A percentile compares a stretch with the other conserved stretches of the same genome.
Evolutionary conservation across 2,797 vertebrate species (phyloP).

Genomic region (Urophycis tenuis): DNA sequence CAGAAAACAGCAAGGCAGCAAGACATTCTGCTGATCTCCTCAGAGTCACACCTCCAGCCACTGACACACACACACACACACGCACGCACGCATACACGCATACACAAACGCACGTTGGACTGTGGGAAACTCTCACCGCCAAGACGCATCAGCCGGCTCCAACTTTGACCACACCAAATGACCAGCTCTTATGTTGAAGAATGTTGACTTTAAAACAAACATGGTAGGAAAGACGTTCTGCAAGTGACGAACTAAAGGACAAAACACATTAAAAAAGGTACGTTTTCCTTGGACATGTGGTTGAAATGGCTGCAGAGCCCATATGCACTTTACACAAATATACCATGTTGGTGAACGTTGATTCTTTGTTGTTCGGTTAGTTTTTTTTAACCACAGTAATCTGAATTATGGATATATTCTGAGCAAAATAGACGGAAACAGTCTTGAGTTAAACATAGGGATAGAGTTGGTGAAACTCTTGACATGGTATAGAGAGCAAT

Average conservation of each 20-base stretch:
- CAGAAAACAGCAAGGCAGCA: conserved; percentile 40
- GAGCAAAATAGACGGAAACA: too few species aligned
- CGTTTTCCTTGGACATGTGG: too few species aligned
- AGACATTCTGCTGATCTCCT: conserved; percentile 27
- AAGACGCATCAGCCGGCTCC: too few species aligned
- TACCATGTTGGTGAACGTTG: background rate
- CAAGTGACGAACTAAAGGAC: too few species aligned
- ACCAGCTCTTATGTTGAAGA: too few species aligned
- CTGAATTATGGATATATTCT: background rate
- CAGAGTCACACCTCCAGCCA: conserved; percentile 18
- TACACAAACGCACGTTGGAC: conserved; percentile 22
- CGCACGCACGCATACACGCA: too few species aligned
- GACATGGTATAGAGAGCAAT: too few species aligned
- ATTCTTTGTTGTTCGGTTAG: background rate
- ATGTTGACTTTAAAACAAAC: too few species aligned
- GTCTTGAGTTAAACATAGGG: background rate
- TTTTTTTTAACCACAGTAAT: conserved; percentile 6
- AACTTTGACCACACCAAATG: too few species aligned
- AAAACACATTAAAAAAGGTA: too few species aligned
- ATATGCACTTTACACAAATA: conserved; percentile 31
- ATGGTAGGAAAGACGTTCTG: too few species aligned
- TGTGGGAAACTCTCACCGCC: too few species aligned
- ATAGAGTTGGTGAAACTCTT: background rate
- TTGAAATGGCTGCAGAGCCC: conserved; percentile 8
- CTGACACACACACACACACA: conserved; percentile 26